phyloP scores from a whole-genome alignment of 1,140 invertebrate species.

The Agrilus planipennis region DNA sequence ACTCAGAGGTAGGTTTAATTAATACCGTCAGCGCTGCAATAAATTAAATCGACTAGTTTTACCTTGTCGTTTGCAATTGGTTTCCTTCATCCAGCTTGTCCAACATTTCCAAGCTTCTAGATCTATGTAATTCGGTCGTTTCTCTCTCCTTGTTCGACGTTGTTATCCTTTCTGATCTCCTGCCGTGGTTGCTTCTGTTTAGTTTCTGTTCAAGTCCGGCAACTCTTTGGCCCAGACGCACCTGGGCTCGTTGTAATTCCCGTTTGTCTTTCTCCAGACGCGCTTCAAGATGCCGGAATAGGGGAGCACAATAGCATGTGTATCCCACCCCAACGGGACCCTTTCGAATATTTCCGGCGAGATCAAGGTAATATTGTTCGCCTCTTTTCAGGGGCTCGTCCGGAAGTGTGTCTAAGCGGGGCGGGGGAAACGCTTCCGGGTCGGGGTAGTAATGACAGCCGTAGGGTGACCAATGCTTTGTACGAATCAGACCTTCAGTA shows the following conservation, averaged over 20 bases:
- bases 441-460: slow-evolving; percentile 82
- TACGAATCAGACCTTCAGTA: slow-evolving; percentile 32
- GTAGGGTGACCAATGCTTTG: slow-evolving; percentile 68
- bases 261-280: slow-evolving; percentile 74
- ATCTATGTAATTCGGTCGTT: slow-evolving; percentile 45
- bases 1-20: too few species aligned
- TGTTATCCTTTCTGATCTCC: slow-evolving; percentile 44
- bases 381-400: slow-evolving; percentile 74
- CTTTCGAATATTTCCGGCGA: slow-evolving; percentile 93
- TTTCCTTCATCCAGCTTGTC: slow-evolving; percentile 31
- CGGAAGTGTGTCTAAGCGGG: slow-evolving; percentile 72
- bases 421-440: slow-evolving; percentile 68
- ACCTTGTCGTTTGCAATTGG: slow-evolving; percentile 25
- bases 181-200: slow-evolving; percentile 42
- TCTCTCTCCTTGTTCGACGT: slow-evolving; percentile 41
- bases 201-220: slow-evolving; percentile 61
- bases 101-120: slow-evolving; percentile 49
- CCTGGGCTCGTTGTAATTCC: slow-evolving; percentile 70
- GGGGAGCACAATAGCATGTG: slow-evolving; percentile 61
- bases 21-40: too few species aligned
- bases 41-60: too few species aligned
- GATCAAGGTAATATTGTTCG: slow-evolving; percentile 88
- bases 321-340: slow-evolving; percentile 83
- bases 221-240: slow-evolving; percentile 68
- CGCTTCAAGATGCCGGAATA: slow-evolving; percentile 78